phyloP scores from a whole-genome alignment of 2,113 vertebrate genomes.

The Dicaeum eximium region DNA sequence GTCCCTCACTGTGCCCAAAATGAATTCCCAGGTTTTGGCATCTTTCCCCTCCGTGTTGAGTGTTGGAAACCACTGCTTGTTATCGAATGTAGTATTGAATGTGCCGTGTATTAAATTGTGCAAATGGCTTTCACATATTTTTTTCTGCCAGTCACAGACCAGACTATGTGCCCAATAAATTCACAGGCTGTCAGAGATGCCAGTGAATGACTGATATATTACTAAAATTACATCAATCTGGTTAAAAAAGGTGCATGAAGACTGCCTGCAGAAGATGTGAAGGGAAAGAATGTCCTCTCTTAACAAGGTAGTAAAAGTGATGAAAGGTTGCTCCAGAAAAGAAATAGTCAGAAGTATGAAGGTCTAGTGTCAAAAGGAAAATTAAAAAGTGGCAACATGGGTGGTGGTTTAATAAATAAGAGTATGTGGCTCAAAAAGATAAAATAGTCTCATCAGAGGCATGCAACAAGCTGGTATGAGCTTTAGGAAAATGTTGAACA shows the following conservation, averaged over 20 bases:
- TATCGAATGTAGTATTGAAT: background rate
- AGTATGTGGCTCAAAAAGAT: background rate
- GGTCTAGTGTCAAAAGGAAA: background rate
- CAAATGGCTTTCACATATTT: background rate
- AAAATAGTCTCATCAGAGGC: background rate
- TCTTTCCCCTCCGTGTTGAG: background rate
- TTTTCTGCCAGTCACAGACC: background rate
- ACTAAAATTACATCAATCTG: background rate
- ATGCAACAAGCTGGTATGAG: background rate
- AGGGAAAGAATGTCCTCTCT: background rate
- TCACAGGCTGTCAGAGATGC: constrained; percentile 7
- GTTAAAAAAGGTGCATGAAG: background rate
- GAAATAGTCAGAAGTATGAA: background rate
- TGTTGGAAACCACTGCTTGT: background rate
- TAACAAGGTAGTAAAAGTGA: background rate
- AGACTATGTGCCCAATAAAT: background rate
- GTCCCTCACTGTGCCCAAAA: background rate
- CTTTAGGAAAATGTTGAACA: background rate
- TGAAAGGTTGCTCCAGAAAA: background rate
- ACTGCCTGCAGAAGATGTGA: background rate
- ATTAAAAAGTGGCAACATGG: background rate
- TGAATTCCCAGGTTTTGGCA: background rate
- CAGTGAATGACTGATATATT: background rate
- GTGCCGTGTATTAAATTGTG: background rate
- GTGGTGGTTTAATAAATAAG: background rate